These are phyloP conservation scores for Eretmocerus hayati DNA, from an alignment of 2,888 invertebrate genomes.

Conservation along the genomic window DNA sequence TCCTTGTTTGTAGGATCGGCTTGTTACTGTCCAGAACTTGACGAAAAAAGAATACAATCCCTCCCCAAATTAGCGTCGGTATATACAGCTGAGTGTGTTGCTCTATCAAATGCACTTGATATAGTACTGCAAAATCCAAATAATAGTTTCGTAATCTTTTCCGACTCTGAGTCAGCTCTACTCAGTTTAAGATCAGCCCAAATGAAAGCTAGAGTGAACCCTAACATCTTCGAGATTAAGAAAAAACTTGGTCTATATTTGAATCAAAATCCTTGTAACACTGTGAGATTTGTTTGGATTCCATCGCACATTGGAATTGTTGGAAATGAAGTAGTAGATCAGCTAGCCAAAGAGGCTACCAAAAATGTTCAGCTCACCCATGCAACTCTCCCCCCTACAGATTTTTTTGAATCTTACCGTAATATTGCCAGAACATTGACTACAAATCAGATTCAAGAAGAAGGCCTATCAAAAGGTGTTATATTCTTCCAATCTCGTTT, in stretches of 20 bases:
- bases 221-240: background rate
- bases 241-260: background rate
- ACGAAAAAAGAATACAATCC: background rate
- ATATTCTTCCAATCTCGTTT: too few species aligned
- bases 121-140: background rate
- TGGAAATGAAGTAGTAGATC: background rate
- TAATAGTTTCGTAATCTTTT: background rate
- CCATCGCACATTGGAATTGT: background rate
- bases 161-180: background rate
- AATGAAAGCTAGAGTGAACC: background rate
- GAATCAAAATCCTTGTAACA: background rate
- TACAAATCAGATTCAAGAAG: too few species aligned
- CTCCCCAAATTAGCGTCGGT: background rate
- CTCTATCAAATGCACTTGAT: background rate
- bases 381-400: too few species aligned
- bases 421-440: too few species aligned
- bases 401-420: too few species aligned
- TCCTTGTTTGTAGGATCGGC: background rate
- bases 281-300: background rate
- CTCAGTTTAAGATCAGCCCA: background rate
- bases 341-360: background rate
- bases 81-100: background rate
- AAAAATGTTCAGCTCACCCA: too few species aligned
- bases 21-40: background rate
- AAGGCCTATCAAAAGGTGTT: too few species aligned